Conservation (phyloP, 2,888 invertebrate genomes). For the Aphidoletes aphidimyza region DNA sequence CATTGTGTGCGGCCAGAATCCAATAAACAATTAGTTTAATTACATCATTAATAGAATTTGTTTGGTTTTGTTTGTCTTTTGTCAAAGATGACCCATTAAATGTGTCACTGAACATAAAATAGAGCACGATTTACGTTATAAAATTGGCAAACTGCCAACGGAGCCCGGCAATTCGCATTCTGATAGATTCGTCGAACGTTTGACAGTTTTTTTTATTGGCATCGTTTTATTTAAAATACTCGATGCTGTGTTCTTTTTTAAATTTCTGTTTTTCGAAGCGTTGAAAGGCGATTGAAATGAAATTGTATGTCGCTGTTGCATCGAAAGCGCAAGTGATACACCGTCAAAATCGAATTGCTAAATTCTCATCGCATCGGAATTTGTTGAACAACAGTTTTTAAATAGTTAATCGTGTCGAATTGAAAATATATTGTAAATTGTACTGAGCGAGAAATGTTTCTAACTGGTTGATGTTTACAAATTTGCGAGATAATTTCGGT, state of each 20-base stretch:
- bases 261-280: not conserved
- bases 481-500: not conserved
- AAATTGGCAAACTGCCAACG: not conserved
- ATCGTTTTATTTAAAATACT: too few species aligned
- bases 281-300: not conserved
- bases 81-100: not conserved
- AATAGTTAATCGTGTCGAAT: not conserved
- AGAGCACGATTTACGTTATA: not conserved
- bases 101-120: too few species aligned
- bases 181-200: not conserved
- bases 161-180: too few species aligned
- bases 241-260: not conserved
- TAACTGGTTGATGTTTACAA: not conserved
- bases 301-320: not conserved
- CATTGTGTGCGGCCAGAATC: slow-evolving; percentile 24
- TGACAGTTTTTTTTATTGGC: too few species aligned
- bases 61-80: not conserved
- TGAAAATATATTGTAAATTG: too few species aligned
- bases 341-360: not conserved
- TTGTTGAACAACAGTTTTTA: not conserved
- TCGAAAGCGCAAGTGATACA: not conserved
- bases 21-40: slow-evolving; percentile 29
- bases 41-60: slow-evolving; percentile 15
- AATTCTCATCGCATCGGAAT: slow-evolving; percentile 17
- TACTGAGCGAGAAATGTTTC: not conserved